Evolutionary conservation across 2,797 vertebrate species (phyloP).

Genomic region (Bryconaethiops microstoma): DNA sequence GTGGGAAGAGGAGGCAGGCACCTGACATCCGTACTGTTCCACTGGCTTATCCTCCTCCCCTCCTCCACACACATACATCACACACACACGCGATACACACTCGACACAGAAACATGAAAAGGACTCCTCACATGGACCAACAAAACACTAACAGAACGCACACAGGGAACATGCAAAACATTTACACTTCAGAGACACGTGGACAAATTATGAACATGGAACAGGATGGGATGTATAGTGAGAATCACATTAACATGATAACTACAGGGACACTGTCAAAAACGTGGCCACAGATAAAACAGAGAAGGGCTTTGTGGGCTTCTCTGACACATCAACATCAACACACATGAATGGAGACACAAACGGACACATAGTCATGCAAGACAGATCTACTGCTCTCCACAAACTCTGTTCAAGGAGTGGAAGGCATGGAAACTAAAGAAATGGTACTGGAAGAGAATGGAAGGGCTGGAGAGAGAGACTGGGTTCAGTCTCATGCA

Average conservation of each 20-base stretch:
- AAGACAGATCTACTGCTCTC: constrained; percentile 81
- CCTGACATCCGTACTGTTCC: constrained; percentile 19
- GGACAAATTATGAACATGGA: not conserved
- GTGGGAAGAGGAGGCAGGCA: constrained; percentile 15
- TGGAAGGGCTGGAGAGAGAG: constrained; percentile 13
- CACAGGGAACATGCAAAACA: constrained; percentile 24
- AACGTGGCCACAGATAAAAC: constrained; percentile 2
- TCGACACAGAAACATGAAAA: constrained; percentile 2
- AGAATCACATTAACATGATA: not conserved
- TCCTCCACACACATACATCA: no score
- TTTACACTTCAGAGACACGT: constrained; percentile 19
- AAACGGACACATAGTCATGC: constrained; percentile 65
- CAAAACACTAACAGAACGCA: constrained; percentile 35
- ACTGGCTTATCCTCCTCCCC: constrained; percentile 24
- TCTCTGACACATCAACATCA: not conserved
- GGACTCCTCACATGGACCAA: not conserved
- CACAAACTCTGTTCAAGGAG: constrained; percentile 39
- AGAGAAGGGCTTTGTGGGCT: not conserved
- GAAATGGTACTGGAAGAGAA: not conserved
- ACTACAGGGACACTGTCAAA: constrained; percentile 11
- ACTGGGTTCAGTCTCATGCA: not conserved
- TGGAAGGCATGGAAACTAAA: not conserved
- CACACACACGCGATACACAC: not conserved
- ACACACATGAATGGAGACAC: constrained; percentile 6
- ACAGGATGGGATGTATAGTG: not conserved